Conservation (phyloP, 92 coral and sea anemone species). For the Actinernus sp. region DNA sequence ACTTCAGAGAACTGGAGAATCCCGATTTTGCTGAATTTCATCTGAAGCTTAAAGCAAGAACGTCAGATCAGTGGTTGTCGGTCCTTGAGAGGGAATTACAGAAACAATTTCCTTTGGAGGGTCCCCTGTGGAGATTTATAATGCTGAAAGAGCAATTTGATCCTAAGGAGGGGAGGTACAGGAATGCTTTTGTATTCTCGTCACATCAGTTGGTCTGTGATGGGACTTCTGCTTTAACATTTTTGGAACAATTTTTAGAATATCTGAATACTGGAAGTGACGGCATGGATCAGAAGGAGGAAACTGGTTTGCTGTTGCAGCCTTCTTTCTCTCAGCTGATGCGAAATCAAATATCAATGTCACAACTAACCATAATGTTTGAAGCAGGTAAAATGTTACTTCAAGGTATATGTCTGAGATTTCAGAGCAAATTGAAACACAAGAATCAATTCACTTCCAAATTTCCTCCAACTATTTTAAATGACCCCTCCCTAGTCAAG, state of each 20-base stretch:
- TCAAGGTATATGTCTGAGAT: conserved; percentile 8
- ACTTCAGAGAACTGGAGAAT: conserved; percentile 56
- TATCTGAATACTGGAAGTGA: conserved; percentile 25
- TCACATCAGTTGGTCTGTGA: conserved; percentile 69
- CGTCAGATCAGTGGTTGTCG: conserved; percentile 59
- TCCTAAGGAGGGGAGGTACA: conserved; percentile 53
- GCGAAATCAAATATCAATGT: conserved; percentile 31
- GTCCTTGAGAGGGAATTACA: conserved; percentile 64
- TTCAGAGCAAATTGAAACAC: conserved; percentile 14
- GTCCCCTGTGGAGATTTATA: conserved; percentile 77
- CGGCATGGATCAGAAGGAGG: neutral
- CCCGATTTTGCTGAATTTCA: conserved; percentile 47
- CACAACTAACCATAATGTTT: conserved; percentile 16
- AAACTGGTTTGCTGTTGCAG: conserved; percentile 10
- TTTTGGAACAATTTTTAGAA: conserved; percentile 69
- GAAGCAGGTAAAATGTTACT: conserved; percentile 16
- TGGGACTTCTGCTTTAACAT: conserved; percentile 56
- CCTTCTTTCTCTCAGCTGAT: conserved; percentile 54
- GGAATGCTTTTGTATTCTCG: conserved; percentile 70
- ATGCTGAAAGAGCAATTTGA: conserved; percentile 75
- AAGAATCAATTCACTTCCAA: conserved; percentile 66
- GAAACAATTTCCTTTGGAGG: conserved; percentile 56
- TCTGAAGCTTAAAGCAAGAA: conserved; percentile 38
- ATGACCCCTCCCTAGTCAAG: conserved; percentile 44
- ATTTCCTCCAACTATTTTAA: conserved; percentile 65